Conservation (phyloP, 2,113 vertebrate species). For the Rattus rattus region DNA sequence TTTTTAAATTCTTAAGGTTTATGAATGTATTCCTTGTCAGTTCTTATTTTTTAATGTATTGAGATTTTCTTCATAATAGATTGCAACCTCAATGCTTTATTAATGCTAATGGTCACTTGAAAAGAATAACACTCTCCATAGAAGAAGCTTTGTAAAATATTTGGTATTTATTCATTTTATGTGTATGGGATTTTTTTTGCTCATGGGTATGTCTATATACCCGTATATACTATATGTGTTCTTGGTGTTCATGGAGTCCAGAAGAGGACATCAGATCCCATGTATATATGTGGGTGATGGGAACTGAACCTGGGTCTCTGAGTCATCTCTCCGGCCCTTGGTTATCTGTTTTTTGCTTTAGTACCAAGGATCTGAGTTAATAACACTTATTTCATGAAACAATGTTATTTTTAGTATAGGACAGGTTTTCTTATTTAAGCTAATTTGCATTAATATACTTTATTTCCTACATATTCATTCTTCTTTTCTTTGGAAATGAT, state of each 20-base stretch:
- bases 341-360: not conserved
- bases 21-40: not conserved
- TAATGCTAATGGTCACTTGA: not conserved
- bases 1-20: not conserved
- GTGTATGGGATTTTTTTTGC: too few species aligned
- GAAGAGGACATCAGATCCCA: not conserved
- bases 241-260: not conserved
- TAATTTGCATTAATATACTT: not conserved
- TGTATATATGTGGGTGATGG: not conserved
- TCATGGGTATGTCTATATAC: not conserved
- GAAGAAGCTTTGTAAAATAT: not conserved
- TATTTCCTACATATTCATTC: not conserved
- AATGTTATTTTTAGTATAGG: not conserved
- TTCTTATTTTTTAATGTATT: not conserved
- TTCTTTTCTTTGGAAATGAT: not conserved
- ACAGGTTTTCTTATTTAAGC: not conserved
- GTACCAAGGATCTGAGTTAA: not conserved
- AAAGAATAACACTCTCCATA: not conserved
- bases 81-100: not conserved
- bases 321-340: not conserved
- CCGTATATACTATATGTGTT: too few species aligned
- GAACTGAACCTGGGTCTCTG: not conserved
- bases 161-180: not conserved
- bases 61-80: not conserved
- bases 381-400: not conserved